Conservation (phyloP, 64 coral and sea anemone genomes). For the Anthopleura sola region DNA sequence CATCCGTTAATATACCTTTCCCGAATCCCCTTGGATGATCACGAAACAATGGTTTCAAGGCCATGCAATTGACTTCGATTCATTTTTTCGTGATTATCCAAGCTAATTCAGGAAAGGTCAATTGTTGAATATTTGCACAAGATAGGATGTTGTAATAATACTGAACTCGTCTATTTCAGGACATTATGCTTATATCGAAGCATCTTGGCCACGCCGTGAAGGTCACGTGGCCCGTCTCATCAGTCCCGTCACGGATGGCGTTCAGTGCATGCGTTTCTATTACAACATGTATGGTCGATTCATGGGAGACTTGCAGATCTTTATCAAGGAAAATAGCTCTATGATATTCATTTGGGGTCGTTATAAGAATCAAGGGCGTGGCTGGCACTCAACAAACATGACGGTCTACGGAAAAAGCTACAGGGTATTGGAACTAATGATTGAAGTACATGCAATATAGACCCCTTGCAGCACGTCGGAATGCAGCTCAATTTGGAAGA, state of each 20-base stretch:
- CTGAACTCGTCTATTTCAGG: conserved; percentile 2
- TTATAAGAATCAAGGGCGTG: conserved; percentile 68
- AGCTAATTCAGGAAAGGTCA: no score
- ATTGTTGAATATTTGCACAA: no score
- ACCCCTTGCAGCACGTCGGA: no score
- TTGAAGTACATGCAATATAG: neutral
- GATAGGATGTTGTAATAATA: neutral
- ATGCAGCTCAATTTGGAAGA: no score
- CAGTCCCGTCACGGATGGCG: conserved; percentile 28
- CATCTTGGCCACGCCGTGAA: conserved; percentile 22
- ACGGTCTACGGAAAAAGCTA: conserved; percentile 69
- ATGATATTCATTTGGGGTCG: conserved; percentile 73
- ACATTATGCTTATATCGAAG: conserved; percentile 41
- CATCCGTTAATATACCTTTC: no score
- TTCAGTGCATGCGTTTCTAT: conserved; percentile 56
- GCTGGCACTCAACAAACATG: conserved; percentile 54
- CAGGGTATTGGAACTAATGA: conserved; percentile 41
- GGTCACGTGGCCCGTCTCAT: conserved; percentile 28
- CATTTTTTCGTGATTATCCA: no score
- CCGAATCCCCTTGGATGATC: no score
- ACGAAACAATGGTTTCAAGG: no score
- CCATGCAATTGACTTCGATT: no score
- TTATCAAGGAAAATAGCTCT: conserved; percentile 17
- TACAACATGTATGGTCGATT: conserved; percentile 63
- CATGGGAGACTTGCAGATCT: conserved; percentile 80